phyloP scores from a whole-genome alignment of 2,888 invertebrate species.

The Xestoiulus laeticollis region DNA sequence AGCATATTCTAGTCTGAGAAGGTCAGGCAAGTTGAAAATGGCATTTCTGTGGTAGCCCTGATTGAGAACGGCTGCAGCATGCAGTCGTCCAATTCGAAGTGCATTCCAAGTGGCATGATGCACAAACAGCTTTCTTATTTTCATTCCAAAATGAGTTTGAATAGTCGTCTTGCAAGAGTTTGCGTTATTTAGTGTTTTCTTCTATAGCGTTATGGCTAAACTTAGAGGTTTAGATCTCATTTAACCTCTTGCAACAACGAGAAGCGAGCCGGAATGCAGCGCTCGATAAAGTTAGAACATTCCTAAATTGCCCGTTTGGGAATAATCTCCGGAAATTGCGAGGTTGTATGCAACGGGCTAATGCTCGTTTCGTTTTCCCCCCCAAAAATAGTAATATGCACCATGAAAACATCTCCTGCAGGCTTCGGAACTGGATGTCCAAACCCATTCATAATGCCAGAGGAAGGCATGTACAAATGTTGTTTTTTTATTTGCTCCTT shows the following conservation, averaged over 20 bases:
- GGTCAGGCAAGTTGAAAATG: no score
- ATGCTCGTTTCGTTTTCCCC: background rate
- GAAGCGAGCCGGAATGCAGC: background rate
- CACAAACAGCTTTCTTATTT: background rate
- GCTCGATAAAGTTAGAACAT: constrained; percentile 27
- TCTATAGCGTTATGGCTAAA: background rate
- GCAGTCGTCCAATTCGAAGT: no score
- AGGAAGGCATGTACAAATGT: background rate
- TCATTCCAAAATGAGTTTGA: background rate
- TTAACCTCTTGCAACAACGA: background rate
- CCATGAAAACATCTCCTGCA: background rate
- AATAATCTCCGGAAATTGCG: constrained; percentile 22
- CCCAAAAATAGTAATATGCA: background rate
- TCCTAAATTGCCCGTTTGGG: constrained; percentile 32
- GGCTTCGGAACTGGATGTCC: background rate
- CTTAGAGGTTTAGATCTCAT: background rate
- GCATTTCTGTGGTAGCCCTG: no score
- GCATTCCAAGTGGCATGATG: background rate
- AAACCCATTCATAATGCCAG: background rate
- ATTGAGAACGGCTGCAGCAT: no score
- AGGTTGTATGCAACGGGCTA: constrained; percentile 22
- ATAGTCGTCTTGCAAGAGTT: background rate
- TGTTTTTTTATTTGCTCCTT: background rate
- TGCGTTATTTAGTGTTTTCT: background rate
- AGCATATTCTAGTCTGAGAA: no score